Evolutionary conservation across 2,113 vertebrate species (phyloP), one percentile per base, ranked within the genome.

Genomic region (Anseranas semipalmata): DNA sequence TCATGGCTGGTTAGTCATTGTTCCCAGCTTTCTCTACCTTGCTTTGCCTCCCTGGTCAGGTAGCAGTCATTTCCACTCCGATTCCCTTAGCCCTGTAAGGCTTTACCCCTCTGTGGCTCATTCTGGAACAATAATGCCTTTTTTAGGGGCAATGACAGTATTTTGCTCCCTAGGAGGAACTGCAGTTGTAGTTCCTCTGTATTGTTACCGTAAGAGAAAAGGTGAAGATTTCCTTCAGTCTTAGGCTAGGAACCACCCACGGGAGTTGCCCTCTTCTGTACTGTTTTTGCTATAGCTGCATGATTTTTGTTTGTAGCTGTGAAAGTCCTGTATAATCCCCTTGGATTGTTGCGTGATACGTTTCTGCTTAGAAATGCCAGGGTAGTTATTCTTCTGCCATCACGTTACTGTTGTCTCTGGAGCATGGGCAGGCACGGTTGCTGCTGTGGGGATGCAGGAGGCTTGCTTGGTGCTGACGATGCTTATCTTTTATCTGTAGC

Each of bases 261-360:
- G 91, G 68, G 94, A 91, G 85, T 93, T 92, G 88, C 75, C 66
- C 24, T 75, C 60, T 73, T 71, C 68, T 92, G 48, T 87, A 74
- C 74, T 97, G 35, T 81, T 90, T 94, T 91, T 94, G 48, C 77
- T 91, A 65, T 55, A 96, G 80, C 85, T 68, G 35, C 71, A 24
- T 91, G 74, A 56, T 86, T 90, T 95, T 85, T 75, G 28, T 86
- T 68, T 82, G 53, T 90, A 81, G 94, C 88, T 3, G 2, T 80
- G 75, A n/a, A 86, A 78, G 28, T 80, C 37, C 75, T n/a, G 28
- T 80, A 13, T 95, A 90, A 89, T n/a, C n/a, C 86, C 80, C 73
- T 82, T 58, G 70, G 62, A 39, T 75, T 78, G 32, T 52, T 86
- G 39, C 25, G 56, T 65, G 60, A 27, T 59, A 14, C 45, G 10